A percentile compares a stretch with the other conserved stretches of the same genome.
phyloP scores from a whole-genome alignment of 2,113 vertebrate genomes.

The Tychaedon coryphoeus region DNA sequence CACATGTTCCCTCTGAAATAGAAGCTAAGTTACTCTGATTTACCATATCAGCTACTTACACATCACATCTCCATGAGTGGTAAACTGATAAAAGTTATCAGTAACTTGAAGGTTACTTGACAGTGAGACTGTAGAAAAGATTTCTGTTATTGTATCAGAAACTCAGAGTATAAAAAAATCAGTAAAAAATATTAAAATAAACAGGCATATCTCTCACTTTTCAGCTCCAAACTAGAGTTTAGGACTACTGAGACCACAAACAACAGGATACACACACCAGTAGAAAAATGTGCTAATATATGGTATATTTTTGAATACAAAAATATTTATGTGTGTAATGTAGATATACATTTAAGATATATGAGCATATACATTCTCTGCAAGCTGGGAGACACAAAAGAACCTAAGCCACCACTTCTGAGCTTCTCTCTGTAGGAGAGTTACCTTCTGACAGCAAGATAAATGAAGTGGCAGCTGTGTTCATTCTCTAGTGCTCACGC shows the following conservation, averaged over 20 bases:
- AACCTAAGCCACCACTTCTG: background rate
- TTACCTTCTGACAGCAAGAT: slow-evolving; percentile 58
- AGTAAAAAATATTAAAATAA: background rate
- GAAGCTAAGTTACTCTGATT: background rate
- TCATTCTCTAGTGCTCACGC: slow-evolving; percentile 37
- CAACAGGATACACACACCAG: background rate
- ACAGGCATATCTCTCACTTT: background rate
- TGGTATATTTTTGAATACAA: background rate
- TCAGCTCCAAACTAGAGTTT: background rate
- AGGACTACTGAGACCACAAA: background rate
- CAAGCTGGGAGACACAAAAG: slow-evolving; percentile 45
- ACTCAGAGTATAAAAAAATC: background rate
- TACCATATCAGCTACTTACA: background rate
- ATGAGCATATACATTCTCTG: background rate
- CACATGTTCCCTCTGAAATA: background rate
- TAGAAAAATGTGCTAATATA: background rate
- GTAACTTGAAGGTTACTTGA: background rate
- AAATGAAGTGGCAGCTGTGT: slow-evolving; percentile 61
- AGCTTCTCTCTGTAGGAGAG: slow-evolving; percentile 34
- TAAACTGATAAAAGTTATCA: background rate
- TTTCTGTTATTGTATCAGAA: background rate
- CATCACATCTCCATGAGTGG: background rate
- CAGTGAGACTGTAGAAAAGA: background rate
- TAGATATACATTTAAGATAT: background rate
- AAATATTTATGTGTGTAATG: background rate